Percentiles rank a stretch among this genome's conserved stretches.
Evolutionary conservation across 2,113 vertebrate species (phyloP).

Genomic region (Bufo gargarizans): DNA sequence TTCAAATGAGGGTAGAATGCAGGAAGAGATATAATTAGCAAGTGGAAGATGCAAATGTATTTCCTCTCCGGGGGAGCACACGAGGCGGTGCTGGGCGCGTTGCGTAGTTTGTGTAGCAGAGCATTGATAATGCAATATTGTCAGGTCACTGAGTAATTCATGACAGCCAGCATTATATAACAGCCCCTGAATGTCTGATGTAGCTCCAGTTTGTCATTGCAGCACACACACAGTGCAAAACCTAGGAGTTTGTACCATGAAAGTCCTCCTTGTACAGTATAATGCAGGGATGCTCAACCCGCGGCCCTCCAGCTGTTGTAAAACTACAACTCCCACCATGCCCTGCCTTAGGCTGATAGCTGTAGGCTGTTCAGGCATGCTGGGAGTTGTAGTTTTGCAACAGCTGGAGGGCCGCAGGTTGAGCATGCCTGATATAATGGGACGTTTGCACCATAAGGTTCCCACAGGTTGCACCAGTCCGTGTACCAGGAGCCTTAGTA

Average conservation of each 20-base stretch:
- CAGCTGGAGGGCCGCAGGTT: not conserved
- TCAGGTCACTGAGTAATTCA: constrained; percentile 53
- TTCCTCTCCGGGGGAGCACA: constrained; percentile 13
- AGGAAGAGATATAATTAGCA: constrained; percentile 31
- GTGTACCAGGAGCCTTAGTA: not conserved
- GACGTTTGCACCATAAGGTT: not conserved
- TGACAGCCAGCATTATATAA: constrained; percentile 36
- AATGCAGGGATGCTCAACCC: no score
- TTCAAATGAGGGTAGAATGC: constrained; percentile 40
- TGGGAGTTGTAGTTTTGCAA: no score
- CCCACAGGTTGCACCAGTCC: no score
- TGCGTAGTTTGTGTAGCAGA: constrained; percentile 55
- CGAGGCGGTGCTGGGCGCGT: not conserved
- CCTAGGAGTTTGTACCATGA: constrained; percentile 18
- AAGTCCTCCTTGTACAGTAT: not conserved
- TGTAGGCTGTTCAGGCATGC: no score
- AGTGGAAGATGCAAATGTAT: constrained; percentile 19
- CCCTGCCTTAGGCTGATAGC: no score
- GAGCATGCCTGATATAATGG: not conserved
- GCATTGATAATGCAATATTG: constrained; percentile 54
- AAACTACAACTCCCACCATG: no score
- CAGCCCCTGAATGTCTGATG: constrained; percentile 47
- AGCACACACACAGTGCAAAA: not conserved
- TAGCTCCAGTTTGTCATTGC: constrained; percentile 46
- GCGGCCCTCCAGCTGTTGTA: no score